Conservation (phyloP, 2,113 vertebrate genomes). For the Psammodynastes pulverulentus region DNA sequence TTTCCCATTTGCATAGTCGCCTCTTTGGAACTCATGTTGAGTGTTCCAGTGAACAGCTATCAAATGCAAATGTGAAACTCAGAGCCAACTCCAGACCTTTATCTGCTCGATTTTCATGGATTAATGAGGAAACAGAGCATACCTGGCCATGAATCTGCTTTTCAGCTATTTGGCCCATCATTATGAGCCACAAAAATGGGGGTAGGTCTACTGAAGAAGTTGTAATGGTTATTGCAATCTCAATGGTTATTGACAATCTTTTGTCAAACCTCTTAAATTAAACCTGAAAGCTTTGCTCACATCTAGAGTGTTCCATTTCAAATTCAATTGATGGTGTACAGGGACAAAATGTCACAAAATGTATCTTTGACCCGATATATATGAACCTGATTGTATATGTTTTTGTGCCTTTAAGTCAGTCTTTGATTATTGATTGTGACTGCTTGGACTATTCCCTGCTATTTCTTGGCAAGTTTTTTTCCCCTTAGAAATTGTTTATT, state of each 20-base stretch:
- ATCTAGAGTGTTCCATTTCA: neutral
- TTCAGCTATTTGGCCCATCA: too few species aligned
- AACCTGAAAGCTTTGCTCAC: neutral
- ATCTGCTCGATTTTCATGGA: neutral
- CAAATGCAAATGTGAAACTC: neutral
- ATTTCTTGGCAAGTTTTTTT: neutral
- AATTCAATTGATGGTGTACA: neutral
- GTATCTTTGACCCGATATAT: neutral
- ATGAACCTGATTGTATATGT: neutral
- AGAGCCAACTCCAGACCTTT: neutral
- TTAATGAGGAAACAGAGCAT: neutral
- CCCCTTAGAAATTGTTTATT: neutral
- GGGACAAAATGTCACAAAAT: neutral
- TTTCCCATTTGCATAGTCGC: neutral
- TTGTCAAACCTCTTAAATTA: neutral
- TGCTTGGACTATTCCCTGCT: neutral
- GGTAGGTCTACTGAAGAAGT: neutral
- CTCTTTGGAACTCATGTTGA: neutral
- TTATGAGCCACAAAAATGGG: neutral
- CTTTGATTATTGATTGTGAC: neutral
- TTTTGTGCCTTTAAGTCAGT: neutral
- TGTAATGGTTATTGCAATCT: neutral
- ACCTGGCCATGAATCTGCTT: neutral
- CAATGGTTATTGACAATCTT: neutral
- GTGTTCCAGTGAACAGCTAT: neutral